Evolutionary conservation across 2,888 invertebrate genomes (phyloP), one percentile per base, ranked within the genome.

Genomic region (Silvanus unidentatus): DNA sequence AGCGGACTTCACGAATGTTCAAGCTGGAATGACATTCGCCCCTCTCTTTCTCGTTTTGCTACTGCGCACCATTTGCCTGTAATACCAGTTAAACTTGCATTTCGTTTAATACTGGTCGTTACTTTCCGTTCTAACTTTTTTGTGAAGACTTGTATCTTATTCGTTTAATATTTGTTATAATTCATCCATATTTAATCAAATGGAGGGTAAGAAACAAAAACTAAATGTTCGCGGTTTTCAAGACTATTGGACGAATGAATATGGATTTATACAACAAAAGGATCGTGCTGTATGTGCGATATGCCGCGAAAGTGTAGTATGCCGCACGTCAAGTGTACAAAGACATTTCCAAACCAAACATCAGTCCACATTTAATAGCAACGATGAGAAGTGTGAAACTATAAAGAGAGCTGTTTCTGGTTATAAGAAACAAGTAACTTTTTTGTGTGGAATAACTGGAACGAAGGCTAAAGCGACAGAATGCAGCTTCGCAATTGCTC

Each of bases 401-500:
- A 37, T 42, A 35, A 35, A 35, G 35, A 35, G 35, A 35, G 35
- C 35, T 35, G 35, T 35, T 35, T 35, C 35, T 35, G 35, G 35
- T 35, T 35, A 35, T 35, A 35, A 35, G 35, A 35, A 35, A 35
- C 35, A 35, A 35, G 35, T 35, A 35, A 35, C 35, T 35, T 35
- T 35, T 35, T 35, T n/a, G 6, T 35, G 35, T 35, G 35, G 35
- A 35, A 35, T 35, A 35, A 35, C 35, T 35, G 35, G 35, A 35
- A 35, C 39, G 22, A 38, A 38, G 39, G 15, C 39, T 38, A 38
- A 14, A 38, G 39, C 45, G 22, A 48, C 45, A 40, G 40, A 43
- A 45, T 22, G 44, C 43, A 44, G 6, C 43, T 50, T 50, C 41
- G 35, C 39, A 50, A 45, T 50, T 46, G 45, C 44, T 42, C 39